These are phyloP conservation scores for Lophochroa leadbeateri DNA, from an alignment of 2,113 vertebrate genomes.

Conservation along the genomic window DNA sequence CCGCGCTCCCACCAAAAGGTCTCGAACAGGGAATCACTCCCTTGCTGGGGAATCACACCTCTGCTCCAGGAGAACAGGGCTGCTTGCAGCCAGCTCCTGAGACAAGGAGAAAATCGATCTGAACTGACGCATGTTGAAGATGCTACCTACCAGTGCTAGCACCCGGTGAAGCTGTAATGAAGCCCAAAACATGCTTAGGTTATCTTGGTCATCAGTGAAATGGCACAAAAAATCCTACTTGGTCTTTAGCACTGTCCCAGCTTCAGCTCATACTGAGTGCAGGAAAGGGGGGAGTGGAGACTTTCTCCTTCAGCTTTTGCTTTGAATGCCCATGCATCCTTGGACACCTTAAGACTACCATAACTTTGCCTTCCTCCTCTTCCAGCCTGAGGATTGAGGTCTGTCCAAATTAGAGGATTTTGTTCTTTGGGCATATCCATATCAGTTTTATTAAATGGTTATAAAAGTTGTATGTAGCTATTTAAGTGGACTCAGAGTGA, in stretches of 20 bases:
- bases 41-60: background rate
- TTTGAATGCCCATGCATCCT: background rate
- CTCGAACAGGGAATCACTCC: background rate
- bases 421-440: background rate
- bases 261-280: background rate
- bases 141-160: background rate
- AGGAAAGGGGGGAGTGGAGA: background rate
- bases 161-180: background rate
- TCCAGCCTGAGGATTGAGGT: background rate
- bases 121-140: fast-evolving
- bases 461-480: background rate
- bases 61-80: background rate
- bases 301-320: background rate
- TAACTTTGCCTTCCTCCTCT: background rate
- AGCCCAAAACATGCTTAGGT: background rate
- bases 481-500: background rate
- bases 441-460: background rate
- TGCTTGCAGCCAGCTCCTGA: conserved; percentile 28
- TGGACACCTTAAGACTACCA: background rate
- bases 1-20: background rate
- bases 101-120: background rate
- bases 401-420: background rate
- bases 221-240: background rate
- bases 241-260: background rate
- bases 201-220: background rate